These are phyloP conservation scores for Oreotrochilus melanogaster DNA, from an alignment of 2,113 vertebrate genomes.

Conservation along the genomic window DNA sequence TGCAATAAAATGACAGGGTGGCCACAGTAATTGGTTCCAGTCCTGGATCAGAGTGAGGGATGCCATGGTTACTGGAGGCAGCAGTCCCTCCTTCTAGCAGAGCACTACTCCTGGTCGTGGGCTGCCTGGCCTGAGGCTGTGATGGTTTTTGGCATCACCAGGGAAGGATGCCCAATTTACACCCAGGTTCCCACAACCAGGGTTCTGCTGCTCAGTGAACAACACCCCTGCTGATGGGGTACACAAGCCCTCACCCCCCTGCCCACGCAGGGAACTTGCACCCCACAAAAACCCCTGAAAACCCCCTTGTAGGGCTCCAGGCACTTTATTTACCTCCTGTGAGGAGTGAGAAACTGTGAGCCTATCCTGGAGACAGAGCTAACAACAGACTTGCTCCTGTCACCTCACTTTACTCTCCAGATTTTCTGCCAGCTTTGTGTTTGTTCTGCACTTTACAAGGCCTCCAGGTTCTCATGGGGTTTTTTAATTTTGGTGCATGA, in stretches of 20 bases:
- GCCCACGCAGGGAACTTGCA: neutral
- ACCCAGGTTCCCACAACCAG: neutral
- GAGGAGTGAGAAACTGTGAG: neutral
- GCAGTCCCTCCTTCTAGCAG: neutral
- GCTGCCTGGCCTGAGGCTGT: neutral
- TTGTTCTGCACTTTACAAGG: neutral
- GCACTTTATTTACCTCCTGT: neutral
- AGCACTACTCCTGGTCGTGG: rapidly evolving
- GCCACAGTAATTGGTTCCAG: neutral
- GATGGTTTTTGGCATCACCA: neutral
- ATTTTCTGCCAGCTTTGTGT: neutral
- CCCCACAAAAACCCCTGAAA: neutral
- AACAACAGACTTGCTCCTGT: neutral
- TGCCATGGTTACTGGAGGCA: neutral
- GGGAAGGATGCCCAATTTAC: neutral
- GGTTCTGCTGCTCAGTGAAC: rapidly evolving
- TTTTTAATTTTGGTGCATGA: neutral
- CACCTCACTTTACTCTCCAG: neutral
- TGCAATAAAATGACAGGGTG: neutral
- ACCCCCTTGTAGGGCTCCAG: neutral
- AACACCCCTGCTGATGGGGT: too few species aligned
- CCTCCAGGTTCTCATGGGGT: neutral
- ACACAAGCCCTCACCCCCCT: rapidly evolving
- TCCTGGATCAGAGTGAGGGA: neutral
- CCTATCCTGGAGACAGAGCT: rapidly evolving